Conservation (phyloP, 2,113 vertebrate species). For the Addax nasomaculatus region DNA sequence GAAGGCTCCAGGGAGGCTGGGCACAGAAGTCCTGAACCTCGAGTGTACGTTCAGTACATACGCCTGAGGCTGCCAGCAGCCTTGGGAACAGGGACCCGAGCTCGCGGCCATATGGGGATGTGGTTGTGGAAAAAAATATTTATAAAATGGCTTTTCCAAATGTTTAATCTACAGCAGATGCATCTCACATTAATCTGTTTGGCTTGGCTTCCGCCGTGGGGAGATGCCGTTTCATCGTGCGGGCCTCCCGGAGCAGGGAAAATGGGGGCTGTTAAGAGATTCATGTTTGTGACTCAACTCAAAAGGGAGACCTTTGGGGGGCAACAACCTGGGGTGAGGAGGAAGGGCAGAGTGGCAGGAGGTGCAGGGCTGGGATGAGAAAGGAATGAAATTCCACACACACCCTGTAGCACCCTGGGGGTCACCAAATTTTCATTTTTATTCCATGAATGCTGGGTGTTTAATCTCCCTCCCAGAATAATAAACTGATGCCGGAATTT, state of each 20-base stretch:
- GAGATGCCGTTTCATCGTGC: slow-evolving; percentile 77
- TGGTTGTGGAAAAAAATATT: slow-evolving; percentile 84
- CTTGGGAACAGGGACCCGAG: slow-evolving; percentile 76
- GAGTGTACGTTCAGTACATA: slow-evolving; percentile 60
- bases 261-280: slow-evolving; percentile 77
- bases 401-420: slow-evolving; percentile 38
- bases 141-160: slow-evolving; percentile 87
- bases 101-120: slow-evolving; percentile 83
- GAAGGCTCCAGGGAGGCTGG: slow-evolving; percentile 64
- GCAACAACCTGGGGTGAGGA: neutral
- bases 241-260: slow-evolving; percentile 80
- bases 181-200: slow-evolving; percentile 83
- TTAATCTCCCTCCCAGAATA: neutral
- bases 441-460: neutral
- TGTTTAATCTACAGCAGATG: slow-evolving; percentile 88
- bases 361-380: slow-evolving; percentile 19
- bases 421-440: slow-evolving; percentile 57
- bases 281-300: slow-evolving; percentile 74
- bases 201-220: slow-evolving; percentile 81
- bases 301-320: slow-evolving; percentile 54
- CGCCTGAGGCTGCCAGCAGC: slow-evolving; percentile 63
- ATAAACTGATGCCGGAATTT: neutral
- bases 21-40: slow-evolving; percentile 65
- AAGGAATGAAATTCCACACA: neutral
- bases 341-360: neutral